phyloP scores from a whole-genome alignment of 2,113 vertebrate genomes.

The Parotia lawesii region DNA sequence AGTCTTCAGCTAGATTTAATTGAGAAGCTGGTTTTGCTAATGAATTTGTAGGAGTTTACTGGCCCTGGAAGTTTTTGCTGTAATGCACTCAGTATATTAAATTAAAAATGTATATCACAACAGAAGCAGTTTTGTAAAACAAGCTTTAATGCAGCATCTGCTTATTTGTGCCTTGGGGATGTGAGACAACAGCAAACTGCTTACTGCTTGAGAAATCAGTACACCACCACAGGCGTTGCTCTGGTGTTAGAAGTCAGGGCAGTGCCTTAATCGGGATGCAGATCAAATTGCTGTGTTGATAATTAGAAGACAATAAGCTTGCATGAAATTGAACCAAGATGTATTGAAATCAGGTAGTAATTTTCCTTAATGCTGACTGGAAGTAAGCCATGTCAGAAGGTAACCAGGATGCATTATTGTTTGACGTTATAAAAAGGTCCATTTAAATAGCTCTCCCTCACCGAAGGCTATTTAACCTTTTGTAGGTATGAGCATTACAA shows the following conservation, averaged over 20 bases:
- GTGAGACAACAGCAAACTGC: conserved; percentile 51
- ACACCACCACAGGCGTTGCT: not conserved
- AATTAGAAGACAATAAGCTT: conserved; percentile 63
- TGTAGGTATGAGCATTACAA: conserved; percentile 40
- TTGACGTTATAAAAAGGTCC: conserved; percentile 51
- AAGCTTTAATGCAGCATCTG: conserved; percentile 63
- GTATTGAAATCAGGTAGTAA: conserved; percentile 30
- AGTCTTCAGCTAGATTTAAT: conserved; percentile 29
- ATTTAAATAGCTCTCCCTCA: conserved; percentile 37
- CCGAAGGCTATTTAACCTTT: conserved; percentile 51
- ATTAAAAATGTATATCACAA: conserved; percentile 75
- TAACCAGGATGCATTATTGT: conserved; percentile 31
- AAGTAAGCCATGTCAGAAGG: conserved; percentile 43
- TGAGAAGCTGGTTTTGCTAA: conserved; percentile 39
- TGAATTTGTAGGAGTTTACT: conserved; percentile 60
- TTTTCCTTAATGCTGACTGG: conserved; percentile 52
- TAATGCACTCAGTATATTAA: conserved; percentile 44
- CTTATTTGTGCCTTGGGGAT: conserved; percentile 65
- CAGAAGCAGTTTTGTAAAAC: conserved; percentile 65
- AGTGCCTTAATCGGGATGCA: conserved; percentile 15
- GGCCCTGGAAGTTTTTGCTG: conserved; percentile 44
- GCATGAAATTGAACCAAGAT: conserved; percentile 42
- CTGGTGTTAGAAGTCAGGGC: conserved; percentile 42
- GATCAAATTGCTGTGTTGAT: conserved; percentile 33
- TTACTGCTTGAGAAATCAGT: conserved; percentile 64